Base-by-base conservation (phyloP, 2,113 vertebrate species). In the Symphodus melops region DNA sequence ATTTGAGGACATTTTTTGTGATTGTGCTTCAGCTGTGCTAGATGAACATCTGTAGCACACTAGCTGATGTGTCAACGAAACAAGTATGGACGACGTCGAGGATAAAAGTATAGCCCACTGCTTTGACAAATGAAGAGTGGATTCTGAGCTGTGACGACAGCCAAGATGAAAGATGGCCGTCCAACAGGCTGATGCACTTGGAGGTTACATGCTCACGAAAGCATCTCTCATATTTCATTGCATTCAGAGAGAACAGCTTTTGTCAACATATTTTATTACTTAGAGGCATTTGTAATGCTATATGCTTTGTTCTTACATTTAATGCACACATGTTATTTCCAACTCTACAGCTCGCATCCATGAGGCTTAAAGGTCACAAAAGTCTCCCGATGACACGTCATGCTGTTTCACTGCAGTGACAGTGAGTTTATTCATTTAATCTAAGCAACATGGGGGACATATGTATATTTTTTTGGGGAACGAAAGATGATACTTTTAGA, bases 151-250 rank as follows among this genome's bases (percentile, higher is more conserved):
- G 42, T 13, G 75, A 58, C 14, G 62, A 61, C 41, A 60, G 77
- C 69, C 81, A 72, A 72, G 53, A 71, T 49, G 82, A 36, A 39
- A 79, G 54, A 77, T 49, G 69, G 74, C 68, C 54, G 21, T 86
- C 68, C 74, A 84, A 64, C 56, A 51, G 17, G 46, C 51, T 56
- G 73, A 78, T 41, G 53, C 9, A 49, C 65, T 74, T 57, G 56
- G 46, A 75, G 72, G 54, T 57, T 53, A 64, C 42, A 70, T 59
- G 44, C 75, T 77, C 56, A 46, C 82, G 69, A 84, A 83, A 81
- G 39, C 37, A 68, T 13, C 70, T 79, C 37, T 83, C 54, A 55
- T 46, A 69, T 88, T 89, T 86, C 77, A 88, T 51, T 85, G 46
- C 74, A 55, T 76, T 52, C 39, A 52, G 39, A 49, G 62, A 81